phyloP scores from a whole-genome alignment of 2,888 invertebrate species.

The Linnaemya vulpina region DNA sequence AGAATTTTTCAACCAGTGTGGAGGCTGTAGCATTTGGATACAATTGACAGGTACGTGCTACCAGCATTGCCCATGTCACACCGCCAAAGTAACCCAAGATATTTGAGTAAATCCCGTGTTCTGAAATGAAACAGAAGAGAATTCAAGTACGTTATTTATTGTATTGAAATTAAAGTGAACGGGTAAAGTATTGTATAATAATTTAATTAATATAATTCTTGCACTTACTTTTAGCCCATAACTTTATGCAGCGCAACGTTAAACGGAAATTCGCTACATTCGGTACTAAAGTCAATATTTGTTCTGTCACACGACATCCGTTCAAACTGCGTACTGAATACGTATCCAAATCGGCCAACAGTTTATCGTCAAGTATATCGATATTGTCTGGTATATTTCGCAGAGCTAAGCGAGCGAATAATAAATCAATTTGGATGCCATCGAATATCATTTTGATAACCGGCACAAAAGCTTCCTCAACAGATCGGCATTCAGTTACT shows the following conservation, averaged over 20 bases:
- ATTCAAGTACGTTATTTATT: not conserved
- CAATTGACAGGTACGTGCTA: conserved; percentile 98
- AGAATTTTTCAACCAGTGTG: conserved; percentile 98
- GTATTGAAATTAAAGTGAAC: not conserved
- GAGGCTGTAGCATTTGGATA: conserved; percentile 98
- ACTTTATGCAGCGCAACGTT: conserved; percentile 96
- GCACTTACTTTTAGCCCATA: conserved; percentile 98
- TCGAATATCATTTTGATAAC: conserved; percentile 99
- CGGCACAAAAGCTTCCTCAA: conserved; percentile 99
- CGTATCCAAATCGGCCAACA: conserved; percentile 97
- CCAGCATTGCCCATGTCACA: conserved; percentile 99
- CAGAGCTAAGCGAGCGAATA: conserved; percentile 96
- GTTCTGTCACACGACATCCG: conserved; percentile 99
- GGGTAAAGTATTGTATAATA: not conserved
- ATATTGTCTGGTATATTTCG: conserved; percentile 96
- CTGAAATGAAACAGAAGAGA: conserved; percentile 83
- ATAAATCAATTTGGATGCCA: conserved; percentile 98
- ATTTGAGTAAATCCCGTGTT: conserved; percentile 99
- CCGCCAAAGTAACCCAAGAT: conserved; percentile 98
- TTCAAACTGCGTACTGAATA: conserved; percentile 98
- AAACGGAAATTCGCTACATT: conserved; percentile 96
- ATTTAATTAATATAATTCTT: not conserved
- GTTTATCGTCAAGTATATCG: conserved; percentile 94
- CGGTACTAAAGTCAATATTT: conserved; percentile 97
- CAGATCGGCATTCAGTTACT: conserved; percentile 92